A percentile compares a stretch with the other conserved stretches of the same genome.
phyloP scores from a whole-genome alignment of 2,888 invertebrate species.

The Acleris sparsana region DNA sequence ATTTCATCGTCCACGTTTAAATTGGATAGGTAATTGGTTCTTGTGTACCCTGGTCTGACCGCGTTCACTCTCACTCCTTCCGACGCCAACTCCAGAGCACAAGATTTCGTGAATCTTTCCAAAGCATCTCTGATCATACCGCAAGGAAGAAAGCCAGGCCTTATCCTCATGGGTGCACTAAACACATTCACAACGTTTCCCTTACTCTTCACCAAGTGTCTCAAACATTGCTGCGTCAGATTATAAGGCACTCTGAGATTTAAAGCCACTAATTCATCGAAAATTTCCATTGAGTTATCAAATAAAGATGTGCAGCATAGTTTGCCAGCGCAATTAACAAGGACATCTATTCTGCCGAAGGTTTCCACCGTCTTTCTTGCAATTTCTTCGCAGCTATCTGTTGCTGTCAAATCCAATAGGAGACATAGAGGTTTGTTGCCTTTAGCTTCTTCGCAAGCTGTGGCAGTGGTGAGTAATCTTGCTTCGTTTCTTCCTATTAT shows the following conservation, averaged over 20 bases:
- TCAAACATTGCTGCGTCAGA: constrained; percentile 38
- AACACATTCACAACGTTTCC: constrained; percentile 42
- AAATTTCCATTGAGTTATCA: constrained; percentile 37
- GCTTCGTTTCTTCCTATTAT: constrained; percentile 40
- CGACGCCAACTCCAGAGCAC: constrained; percentile 34
- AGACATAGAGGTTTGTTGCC: constrained; percentile 33
- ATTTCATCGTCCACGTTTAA: constrained; percentile 36
- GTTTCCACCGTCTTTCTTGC: constrained; percentile 38
- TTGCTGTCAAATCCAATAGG: constrained; percentile 32
- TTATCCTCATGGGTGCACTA: constrained; percentile 34
- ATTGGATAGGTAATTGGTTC: constrained; percentile 38
- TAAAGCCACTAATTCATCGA: constrained; percentile 38
- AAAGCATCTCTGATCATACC: constrained; percentile 39
- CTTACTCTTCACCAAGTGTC: constrained; percentile 40
- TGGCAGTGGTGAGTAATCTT: constrained; percentile 28
- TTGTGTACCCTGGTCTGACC: constrained; percentile 37
- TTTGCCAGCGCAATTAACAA: constrained; percentile 42
- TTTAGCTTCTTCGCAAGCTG: constrained; percentile 31
- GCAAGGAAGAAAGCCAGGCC: constrained; percentile 36
- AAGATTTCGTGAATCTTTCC: constrained; percentile 39
- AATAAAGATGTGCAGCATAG: constrained; percentile 34
- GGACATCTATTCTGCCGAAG: constrained; percentile 39
- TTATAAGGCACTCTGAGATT: constrained; percentile 40
- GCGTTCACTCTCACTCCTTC: constrained; percentile 39
- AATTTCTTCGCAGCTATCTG: constrained; percentile 35